These are phyloP conservation scores for Halictus rubicundus DNA, from an alignment of 1,140 invertebrate species.

Conservation along the genomic window DNA sequence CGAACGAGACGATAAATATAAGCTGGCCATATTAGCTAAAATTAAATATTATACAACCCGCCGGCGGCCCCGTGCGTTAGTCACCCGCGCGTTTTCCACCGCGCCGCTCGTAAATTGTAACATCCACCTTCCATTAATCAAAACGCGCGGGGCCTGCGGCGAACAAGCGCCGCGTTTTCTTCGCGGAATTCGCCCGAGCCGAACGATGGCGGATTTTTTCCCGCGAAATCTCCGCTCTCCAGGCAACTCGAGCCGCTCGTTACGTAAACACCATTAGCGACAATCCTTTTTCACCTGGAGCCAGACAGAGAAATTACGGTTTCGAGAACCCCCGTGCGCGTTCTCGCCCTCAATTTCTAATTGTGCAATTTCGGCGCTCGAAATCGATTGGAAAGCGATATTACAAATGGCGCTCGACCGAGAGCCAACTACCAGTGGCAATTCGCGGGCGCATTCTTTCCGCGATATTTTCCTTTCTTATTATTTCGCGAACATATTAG, in stretches of 20 bases:
- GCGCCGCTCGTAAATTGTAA: not conserved
- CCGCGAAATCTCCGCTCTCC: not conserved
- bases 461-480: too few species aligned
- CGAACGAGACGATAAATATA: constrained; percentile 19
- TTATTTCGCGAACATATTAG: too few species aligned
- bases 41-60: constrained; percentile 21
- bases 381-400: too few species aligned
- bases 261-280: not conserved
- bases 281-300: too few species aligned
- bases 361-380: too few species aligned
- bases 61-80: not conserved
- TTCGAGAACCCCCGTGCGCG: too few species aligned
- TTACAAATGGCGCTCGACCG: too few species aligned
- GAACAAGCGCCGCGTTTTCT: not conserved
- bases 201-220: not conserved
- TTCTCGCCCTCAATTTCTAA: too few species aligned
- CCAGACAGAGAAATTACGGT: too few species aligned
- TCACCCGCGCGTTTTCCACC: not conserved
- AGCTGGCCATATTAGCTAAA: constrained; percentile 28
- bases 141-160: not conserved
- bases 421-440: too few species aligned
- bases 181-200: not conserved
- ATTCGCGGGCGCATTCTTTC: too few species aligned
- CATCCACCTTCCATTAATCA: constrained; percentile 4
- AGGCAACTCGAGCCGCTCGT: not conserved